These are phyloP conservation scores for Chlorodrepanis virens DNA, from an alignment of 2,113 vertebrate species.

Conservation along the genomic window DNA sequence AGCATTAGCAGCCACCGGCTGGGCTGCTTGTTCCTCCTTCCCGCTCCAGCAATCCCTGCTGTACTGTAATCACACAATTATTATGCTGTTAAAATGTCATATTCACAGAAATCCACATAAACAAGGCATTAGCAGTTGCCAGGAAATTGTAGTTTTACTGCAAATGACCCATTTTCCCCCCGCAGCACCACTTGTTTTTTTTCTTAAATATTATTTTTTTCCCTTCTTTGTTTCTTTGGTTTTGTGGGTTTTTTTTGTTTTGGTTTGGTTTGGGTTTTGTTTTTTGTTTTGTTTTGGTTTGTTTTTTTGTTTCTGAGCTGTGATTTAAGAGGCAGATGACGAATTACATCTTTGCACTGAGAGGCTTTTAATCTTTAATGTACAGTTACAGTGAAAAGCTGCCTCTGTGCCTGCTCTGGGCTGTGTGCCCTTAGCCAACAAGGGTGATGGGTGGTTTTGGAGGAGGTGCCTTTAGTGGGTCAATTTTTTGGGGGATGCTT, in stretches of 20 bases:
- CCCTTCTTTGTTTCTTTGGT: neutral
- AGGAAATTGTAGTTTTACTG: slow-evolving; percentile 76
- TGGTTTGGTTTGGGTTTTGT: neutral
- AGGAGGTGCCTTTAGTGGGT: neutral
- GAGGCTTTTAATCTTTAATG: slow-evolving; percentile 24
- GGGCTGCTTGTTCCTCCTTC: slow-evolving; percentile 23
- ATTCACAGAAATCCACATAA: slow-evolving; percentile 76
- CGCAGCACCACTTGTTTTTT: neutral
- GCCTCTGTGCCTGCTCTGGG: neutral
- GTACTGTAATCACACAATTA: slow-evolving; percentile 80
- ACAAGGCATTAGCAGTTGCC: slow-evolving; percentile 75
- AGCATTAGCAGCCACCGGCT: neutral
- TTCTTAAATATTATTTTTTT: neutral
- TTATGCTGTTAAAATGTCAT: slow-evolving; percentile 80
- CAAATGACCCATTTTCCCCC: slow-evolving; percentile 70
- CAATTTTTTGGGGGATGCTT: neutral
- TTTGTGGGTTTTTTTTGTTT: neutral
- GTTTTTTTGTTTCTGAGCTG: neutral
- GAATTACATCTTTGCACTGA: neutral
- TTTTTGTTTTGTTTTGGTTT: neutral
- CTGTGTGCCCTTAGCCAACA: neutral
- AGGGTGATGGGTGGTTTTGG: neutral
- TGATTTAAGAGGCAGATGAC: slow-evolving; percentile 46
- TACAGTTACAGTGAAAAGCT: neutral
- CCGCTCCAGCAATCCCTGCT: slow-evolving; percentile 34